Evolutionary conservation across 2,797 vertebrate species (phyloP).

Genomic region (Coilia nasus): DNA sequence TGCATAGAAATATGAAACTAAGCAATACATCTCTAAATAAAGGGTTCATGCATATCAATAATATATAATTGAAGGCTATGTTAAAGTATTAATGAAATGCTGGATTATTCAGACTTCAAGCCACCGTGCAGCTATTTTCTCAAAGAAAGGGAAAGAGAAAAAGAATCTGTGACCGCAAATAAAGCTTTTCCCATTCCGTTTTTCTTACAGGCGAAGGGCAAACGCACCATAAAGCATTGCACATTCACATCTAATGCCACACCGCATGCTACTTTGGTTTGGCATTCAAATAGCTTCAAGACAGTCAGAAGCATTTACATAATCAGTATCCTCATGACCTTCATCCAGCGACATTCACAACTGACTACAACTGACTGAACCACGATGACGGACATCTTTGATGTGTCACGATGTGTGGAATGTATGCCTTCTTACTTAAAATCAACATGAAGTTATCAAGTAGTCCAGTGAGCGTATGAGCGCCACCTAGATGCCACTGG

Average conservation of each 20-base stretch:
- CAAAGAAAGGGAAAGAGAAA: neutral
- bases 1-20: neutral
- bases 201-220: neutral
- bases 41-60: constrained; percentile 16
- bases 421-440: neutral
- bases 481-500: constrained; percentile 27
- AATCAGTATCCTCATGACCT: neutral
- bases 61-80: neutral
- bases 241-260: neutral
- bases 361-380: too few species aligned
- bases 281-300: constrained; percentile 2
- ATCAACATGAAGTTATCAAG: neutral
- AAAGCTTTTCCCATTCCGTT: neutral
- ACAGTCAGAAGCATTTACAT: neutral
- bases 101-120: neutral
- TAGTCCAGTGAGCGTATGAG: constrained; percentile 39
- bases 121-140: neutral
- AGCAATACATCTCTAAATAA: neutral
- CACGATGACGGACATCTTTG: neutral
- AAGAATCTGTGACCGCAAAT: neutral
- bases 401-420: neutral
- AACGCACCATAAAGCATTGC: neutral
- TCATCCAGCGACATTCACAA: neutral
- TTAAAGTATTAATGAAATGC: neutral
- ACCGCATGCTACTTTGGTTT: constrained; percentile 10